Percentiles rank a stretch among this genome's conserved stretches.
Evolutionary conservation across 2,113 vertebrate genomes (phyloP).

Genomic region (Thunnus thynnus): DNA sequence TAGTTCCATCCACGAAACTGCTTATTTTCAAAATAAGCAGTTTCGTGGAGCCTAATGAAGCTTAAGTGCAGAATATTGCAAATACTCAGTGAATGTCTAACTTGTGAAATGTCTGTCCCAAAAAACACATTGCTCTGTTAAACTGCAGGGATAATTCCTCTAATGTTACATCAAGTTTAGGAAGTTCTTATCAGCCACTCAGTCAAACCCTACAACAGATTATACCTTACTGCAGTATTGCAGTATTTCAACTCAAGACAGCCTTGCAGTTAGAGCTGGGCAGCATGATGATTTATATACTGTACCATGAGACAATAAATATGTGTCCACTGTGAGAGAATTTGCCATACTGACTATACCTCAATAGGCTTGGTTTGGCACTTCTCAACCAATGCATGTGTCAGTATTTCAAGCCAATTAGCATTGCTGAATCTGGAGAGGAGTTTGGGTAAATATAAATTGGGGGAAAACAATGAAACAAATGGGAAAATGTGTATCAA

Average conservation of each 20-base stretch:
- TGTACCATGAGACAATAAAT: background rate
- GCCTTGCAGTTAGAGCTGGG: background rate
- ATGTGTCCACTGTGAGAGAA: background rate
- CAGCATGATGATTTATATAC: background rate
- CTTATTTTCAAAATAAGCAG: background rate
- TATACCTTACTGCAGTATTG: background rate
- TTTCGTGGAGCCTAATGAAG: too few relatives aligned
- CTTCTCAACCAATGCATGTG: background rate
- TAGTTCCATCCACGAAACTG: background rate
- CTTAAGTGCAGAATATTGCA: background rate
- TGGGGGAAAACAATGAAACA: too few relatives aligned
- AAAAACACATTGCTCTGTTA: background rate
- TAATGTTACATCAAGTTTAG: too few relatives aligned
- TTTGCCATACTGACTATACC: background rate
- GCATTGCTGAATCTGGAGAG: background rate
- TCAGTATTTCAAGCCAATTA: background rate
- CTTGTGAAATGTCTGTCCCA: background rate
- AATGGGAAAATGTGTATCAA: too few relatives aligned
- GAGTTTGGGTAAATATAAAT: background rate
- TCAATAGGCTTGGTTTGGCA: background rate
- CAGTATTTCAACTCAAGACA: background rate
- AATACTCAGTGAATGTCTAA: background rate
- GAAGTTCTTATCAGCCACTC: background rate
- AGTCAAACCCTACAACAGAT: background rate
- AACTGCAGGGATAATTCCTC: background rate